A percentile compares a stretch with the other conserved stretches of the same genome.
Evolutionary conservation across 2,113 vertebrate genomes (phyloP).

Genomic region (Tragelaphus strepsiceros): DNA sequence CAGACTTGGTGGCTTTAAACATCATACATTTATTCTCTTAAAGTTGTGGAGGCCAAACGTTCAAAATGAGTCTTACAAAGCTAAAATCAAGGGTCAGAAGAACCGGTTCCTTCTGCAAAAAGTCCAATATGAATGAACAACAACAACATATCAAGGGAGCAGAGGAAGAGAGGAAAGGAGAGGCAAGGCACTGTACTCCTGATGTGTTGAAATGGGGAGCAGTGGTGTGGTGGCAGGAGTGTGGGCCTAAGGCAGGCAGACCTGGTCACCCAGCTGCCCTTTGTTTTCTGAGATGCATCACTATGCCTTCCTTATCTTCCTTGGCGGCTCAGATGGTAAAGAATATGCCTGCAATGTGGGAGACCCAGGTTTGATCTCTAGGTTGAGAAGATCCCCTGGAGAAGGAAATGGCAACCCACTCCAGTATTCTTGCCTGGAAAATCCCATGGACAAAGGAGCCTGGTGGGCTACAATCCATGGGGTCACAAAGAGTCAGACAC

Average conservation of each 20-base stretch:
- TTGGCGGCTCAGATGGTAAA: background rate
- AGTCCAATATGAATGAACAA: background rate
- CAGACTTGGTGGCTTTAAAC: background rate
- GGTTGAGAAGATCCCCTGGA: background rate
- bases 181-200: background rate
- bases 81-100: background rate
- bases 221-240: background rate
- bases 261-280: background rate
- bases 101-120: background rate
- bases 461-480: background rate
- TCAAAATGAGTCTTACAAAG: background rate
- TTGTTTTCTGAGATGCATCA: background rate
- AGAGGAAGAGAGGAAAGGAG: background rate
- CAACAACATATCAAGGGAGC: background rate
- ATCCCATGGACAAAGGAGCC: background rate
- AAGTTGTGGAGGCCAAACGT: background rate
- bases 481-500: background rate
- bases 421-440: background rate
- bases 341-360: background rate
- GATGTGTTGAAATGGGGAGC: background rate
- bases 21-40: background rate
- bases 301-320: background rate
- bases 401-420: background rate
- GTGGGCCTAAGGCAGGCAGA: background rate
- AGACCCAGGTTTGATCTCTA: background rate